Evolutionary conservation across 2,888 invertebrate genomes (phyloP), one percentile per base, ranked within the genome.

Genomic region (Tanypteryx hageni): DNA sequence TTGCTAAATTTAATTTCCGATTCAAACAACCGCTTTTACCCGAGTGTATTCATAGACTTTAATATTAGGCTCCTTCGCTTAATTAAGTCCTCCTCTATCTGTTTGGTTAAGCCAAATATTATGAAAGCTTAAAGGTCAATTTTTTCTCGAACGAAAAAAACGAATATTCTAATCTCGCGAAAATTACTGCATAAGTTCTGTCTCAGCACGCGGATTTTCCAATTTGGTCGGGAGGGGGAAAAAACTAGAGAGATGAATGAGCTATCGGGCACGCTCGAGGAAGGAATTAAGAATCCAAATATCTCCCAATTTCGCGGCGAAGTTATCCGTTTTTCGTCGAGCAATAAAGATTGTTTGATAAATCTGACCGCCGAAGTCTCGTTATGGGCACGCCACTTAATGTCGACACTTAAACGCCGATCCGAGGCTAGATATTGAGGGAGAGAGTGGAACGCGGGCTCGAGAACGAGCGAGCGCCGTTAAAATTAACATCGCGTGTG

Each of bases 251-350:
- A 44, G 44, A 1, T 3, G 68, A 68, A n/a, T 68, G 68, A 68
- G 18, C 9, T n/a, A 68, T 68, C 68, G 68, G 22, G 68, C 18
- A 68, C 22, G 18, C 68, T 68, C 68, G 18, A 68, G 22, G n/a
- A 68, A 22, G n/a, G 68, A 68, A 68, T 68, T 68, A 68, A 68
- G 68, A 68, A 68, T 68, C 68, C 68, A 68, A 68, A 68, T 68
- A 68, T n/a, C n/a, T 18, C 68, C n/a, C n/a, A 22, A 8, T 68
- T 68, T 68, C 68, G 68, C 68, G 10, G 68, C 68, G 11, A n/a
- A 18, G 27, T 27, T 76, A 76, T 27, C 18, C 76, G 13, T 27
- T 76, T 64, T 27, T 27, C 27, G 76, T 22, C 76, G 27, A 27
- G 22, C 76, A 27, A 76, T 76, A 27, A 27, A 76, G 76, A 76